These are phyloP conservation scores for Argentina silus DNA, from an alignment of 2,797 vertebrate genomes.

Conservation along the genomic window DNA sequence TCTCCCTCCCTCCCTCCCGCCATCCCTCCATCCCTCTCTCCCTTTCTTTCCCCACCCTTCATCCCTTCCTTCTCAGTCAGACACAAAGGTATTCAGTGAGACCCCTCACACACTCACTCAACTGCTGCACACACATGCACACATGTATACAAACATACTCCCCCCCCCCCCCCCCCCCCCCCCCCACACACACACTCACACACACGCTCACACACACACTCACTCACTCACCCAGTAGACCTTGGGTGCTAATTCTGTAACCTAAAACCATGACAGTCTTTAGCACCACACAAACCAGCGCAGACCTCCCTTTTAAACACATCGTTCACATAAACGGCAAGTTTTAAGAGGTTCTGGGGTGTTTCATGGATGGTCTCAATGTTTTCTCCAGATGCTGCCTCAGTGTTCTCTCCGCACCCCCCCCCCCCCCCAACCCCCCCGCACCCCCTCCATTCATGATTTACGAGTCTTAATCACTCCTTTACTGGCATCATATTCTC, in stretches of 20 bases:
- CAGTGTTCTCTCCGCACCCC: neutral
- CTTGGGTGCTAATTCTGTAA: conserved; percentile 3
- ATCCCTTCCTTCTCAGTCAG: neutral
- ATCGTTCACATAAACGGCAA: neutral
- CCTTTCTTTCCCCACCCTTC: too few species aligned
- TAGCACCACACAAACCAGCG: neutral
- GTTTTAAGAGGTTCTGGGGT: neutral
- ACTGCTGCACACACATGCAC: neutral
- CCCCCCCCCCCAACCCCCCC: neutral
- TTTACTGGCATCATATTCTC: neutral
- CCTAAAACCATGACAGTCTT: neutral
- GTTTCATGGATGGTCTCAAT: conserved; percentile 10
- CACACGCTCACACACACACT: neutral
- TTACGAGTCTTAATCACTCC: neutral
- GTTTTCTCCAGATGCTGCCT: conserved; percentile 17
- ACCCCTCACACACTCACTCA: neutral
- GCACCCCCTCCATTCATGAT: neutral
- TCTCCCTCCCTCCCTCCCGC: neutral
- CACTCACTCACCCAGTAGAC: neutral
- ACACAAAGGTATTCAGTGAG: neutral
- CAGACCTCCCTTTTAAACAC: conserved; percentile 5
- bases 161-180: too few species aligned
- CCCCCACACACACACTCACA: conserved; percentile 6
- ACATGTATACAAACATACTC: neutral
- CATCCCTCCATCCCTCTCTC: too few species aligned